phyloP scores from a whole-genome alignment of 2,113 vertebrate species.

The Prionailurus bengalensis region DNA sequence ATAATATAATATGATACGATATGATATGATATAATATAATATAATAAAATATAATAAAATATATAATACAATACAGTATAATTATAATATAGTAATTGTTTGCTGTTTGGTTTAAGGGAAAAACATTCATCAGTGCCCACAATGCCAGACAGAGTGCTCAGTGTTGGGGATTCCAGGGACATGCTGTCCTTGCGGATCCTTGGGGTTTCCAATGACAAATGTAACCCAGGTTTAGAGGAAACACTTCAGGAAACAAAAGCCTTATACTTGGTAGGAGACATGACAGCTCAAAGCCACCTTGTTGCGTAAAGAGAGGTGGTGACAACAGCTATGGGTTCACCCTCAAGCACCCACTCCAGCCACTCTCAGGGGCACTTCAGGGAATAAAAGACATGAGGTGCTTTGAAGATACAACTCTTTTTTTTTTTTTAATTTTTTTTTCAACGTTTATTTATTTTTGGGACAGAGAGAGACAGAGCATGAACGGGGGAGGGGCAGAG shows the following conservation, averaged over 20 bases:
- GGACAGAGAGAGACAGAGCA: too few species aligned
- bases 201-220: background rate
- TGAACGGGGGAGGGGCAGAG: too few species aligned
- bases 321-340: background rate
- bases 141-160: background rate
- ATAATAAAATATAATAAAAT: too few species aligned
- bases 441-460: too few species aligned
- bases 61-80: background rate
- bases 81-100: background rate
- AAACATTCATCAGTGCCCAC: background rate
- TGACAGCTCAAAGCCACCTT: background rate
- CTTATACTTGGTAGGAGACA: background rate
- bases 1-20: background rate
- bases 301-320: background rate
- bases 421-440: too few species aligned
- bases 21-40: too few species aligned
- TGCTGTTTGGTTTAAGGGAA: background rate
- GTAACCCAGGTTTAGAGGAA: slow-evolving; percentile 3
- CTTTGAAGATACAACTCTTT: background rate
- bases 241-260: background rate
- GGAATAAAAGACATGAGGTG: background rate
- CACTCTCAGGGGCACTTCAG: background rate
- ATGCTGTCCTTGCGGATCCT: background rate
- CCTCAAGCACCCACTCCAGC: background rate
- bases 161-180: background rate